Conservation (phyloP, 2,113 vertebrate genomes). For the Donacobius atricapilla region DNA sequence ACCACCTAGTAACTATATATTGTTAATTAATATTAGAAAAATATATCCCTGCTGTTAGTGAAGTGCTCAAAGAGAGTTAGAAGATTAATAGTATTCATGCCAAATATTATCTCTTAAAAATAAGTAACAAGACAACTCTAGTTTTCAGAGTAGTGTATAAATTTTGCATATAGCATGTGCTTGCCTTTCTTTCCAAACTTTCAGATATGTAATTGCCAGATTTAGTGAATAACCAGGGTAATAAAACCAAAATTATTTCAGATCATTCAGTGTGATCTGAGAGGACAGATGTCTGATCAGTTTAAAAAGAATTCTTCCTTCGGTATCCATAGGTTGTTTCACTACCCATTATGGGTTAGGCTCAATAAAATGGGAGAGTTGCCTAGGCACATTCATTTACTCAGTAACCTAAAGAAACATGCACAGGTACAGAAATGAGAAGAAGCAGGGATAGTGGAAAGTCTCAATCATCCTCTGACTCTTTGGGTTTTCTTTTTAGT, state of each 20-base stretch:
- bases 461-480: neutral
- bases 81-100: neutral
- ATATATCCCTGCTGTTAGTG: neutral
- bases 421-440: neutral
- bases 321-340: accelerated
- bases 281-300: neutral
- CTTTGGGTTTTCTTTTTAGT: neutral
- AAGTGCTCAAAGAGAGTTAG: neutral
- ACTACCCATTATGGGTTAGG: neutral
- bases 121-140: neutral
- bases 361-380: neutral
- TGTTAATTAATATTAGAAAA: neutral
- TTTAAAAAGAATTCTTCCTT: neutral
- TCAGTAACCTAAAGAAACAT: neutral
- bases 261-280: neutral
- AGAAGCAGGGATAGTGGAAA: neutral
- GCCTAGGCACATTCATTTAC: neutral
- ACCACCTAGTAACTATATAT: neutral
- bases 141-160: neutral
- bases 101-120: neutral
- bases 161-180: neutral
- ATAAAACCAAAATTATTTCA: neutral
- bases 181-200: neutral
- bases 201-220: neutral
- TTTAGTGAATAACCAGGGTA: neutral